Evolutionary conservation across 2,888 invertebrate genomes (phyloP).

Genomic region (Monochamus alternatus): DNA sequence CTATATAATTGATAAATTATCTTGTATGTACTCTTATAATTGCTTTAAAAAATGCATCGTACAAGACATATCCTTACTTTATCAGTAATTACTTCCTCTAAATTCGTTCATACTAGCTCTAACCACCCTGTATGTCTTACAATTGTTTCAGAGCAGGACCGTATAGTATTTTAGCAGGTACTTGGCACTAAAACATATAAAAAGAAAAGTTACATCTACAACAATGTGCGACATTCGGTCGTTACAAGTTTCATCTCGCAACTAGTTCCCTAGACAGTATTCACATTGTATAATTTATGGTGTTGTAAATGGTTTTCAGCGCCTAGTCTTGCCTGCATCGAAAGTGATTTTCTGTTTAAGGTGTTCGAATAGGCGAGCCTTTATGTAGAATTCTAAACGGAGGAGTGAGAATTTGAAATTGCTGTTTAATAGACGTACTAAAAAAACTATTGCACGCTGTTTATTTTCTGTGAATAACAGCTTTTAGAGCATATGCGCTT

Average conservation of each 20-base stretch:
- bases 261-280: constrained; percentile 23
- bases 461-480: not conserved
- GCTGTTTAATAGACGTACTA: not conserved
- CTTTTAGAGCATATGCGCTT: not conserved
- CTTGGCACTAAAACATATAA: too few species aligned
- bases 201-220: constrained; percentile 11
- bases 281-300: constrained; percentile 27
- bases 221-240: constrained; percentile 16
- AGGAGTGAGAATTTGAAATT: not conserved
- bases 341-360: constrained; percentile 24
- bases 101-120: too few species aligned
- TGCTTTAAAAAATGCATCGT: too few species aligned
- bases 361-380: not conserved
- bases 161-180: too few species aligned
- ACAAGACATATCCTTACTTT: too few species aligned
- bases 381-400: not conserved
- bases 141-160: too few species aligned
- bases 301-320: constrained; percentile 18
- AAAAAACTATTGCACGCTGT: not conserved
- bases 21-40: too few species aligned
- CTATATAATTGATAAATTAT: too few species aligned
- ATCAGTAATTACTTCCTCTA: too few species aligned
- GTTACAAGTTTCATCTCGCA: constrained; percentile 21
- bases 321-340: constrained; percentile 1
- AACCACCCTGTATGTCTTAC: too few species aligned